Percentiles rank a stretch among this genome's conserved stretches.
Conservation (phyloP, 2,797 vertebrate species). For the Enteromius unitaeniatus region DNA sequence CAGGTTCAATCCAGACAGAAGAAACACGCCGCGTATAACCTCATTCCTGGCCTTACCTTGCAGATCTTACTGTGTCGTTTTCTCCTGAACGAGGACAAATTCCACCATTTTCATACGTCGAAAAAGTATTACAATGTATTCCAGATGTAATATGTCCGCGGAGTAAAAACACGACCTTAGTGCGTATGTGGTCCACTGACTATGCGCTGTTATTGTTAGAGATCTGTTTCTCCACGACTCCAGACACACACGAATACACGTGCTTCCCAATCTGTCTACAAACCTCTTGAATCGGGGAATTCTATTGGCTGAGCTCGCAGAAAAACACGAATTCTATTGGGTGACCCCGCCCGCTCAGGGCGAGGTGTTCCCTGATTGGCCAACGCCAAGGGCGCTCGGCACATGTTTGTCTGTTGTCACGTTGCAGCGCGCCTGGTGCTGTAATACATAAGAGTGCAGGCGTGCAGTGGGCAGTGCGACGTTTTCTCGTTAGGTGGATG, state of each 20-base stretch:
- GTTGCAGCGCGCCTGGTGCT: slow-evolving; percentile 60
- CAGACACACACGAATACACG: slow-evolving; percentile 62
- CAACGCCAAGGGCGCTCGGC: neutral
- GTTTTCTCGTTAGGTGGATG: neutral
- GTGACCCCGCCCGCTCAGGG: slow-evolving; percentile 41
- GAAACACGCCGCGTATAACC: neutral
- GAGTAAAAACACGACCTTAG: neutral
- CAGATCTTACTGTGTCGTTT: neutral
- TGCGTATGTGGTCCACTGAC: slow-evolving; percentile 1
- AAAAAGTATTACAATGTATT: neutral
- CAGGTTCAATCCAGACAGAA: neutral
- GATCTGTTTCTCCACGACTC: slow-evolving; percentile 39
- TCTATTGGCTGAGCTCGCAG: slow-evolving; percentile 47
- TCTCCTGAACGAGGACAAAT: neutral
- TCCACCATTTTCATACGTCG: no score
- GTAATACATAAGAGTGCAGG: slow-evolving; percentile 24
- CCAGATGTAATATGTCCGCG: neutral
- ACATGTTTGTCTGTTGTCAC: slow-evolving; percentile 57
- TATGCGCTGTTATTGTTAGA: slow-evolving; percentile 22
- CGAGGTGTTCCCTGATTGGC: slow-evolving; percentile 49
- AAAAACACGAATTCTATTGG: slow-evolving; percentile 9
- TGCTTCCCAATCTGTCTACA: slow-evolving; percentile 43
- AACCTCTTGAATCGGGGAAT: neutral
- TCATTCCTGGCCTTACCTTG: neutral
- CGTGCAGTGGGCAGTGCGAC: neutral